Conservation (phyloP, 2,797 vertebrate genomes). For the Pangasius djambal region DNA sequence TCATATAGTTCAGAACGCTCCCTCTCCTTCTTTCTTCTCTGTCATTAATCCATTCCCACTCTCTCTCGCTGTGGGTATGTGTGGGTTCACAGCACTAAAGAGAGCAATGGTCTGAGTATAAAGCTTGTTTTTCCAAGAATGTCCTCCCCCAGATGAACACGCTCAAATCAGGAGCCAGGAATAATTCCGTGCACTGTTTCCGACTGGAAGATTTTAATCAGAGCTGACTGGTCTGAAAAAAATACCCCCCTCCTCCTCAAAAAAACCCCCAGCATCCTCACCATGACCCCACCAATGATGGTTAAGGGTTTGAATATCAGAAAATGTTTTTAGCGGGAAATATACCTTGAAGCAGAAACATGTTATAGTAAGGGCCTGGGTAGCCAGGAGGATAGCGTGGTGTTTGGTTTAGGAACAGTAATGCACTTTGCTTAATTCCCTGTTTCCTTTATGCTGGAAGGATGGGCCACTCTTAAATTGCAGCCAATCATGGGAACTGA, state of each 20-base stretch:
- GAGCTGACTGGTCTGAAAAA: conserved; percentile 45
- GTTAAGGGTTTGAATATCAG: conserved; percentile 42
- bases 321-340: conserved; percentile 34
- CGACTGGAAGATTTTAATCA: conserved; percentile 61
- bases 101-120: conserved; percentile 44
- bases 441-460: conserved; percentile 35
- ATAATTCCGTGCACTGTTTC: conserved; percentile 54
- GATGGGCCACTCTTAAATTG: conserved; percentile 24
- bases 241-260: not conserved
- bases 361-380: conserved; percentile 49
- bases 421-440: conserved; percentile 42
- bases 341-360: conserved; percentile 25
- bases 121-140: conserved; percentile 48
- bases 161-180: conserved; percentile 52
- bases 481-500: conserved; percentile 8
- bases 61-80: conserved; percentile 14
- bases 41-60: conserved; percentile 12
- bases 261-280: conserved; percentile 29
- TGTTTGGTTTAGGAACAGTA: conserved; percentile 50
- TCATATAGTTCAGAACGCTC: conserved; percentile 7
- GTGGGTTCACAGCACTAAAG: conserved; percentile 34
- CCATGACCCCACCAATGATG: conserved; percentile 39
- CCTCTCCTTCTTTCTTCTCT: not conserved
- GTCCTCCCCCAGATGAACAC: conserved; percentile 47
- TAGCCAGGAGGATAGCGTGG: conserved; percentile 14